These are phyloP conservation scores for Rosalia funebris DNA, from an alignment of 2,888 invertebrate species.

Conservation along the genomic window DNA sequence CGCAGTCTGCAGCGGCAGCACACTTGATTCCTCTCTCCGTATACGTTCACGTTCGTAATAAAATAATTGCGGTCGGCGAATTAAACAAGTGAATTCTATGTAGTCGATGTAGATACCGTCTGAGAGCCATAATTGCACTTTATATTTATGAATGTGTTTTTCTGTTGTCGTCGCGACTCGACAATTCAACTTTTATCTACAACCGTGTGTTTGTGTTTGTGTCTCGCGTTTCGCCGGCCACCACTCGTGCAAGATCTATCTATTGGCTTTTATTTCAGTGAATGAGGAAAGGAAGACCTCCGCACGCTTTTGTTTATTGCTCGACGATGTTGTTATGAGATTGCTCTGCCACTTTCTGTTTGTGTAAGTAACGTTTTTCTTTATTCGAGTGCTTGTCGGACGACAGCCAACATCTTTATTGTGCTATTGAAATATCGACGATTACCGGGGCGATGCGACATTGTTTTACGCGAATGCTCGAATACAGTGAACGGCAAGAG, in stretches of 20 bases:
- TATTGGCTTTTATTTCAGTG: conserved; percentile 29
- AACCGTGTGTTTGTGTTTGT: conserved; percentile 24
- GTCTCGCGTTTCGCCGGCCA: not conserved
- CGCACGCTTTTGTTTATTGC: conserved; percentile 21
- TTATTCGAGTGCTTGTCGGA: not conserved
- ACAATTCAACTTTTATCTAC: conserved; percentile 10
- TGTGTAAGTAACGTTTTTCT: conserved; percentile 25
- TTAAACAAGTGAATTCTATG: conserved; percentile 38
- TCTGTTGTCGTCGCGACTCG: conserved; percentile 19
- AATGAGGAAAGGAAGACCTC: conserved; percentile 26
- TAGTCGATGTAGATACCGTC: conserved; percentile 26
- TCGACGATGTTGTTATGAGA: conserved; percentile 27
- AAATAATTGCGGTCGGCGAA: conserved; percentile 26
- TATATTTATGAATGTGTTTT: conserved; percentile 39
- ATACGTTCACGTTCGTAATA: conserved; percentile 25
- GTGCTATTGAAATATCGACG: too few relatives aligned
- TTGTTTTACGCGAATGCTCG: too few relatives aligned
- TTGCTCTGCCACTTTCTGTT: conserved; percentile 17
- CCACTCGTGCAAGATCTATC: not conserved
- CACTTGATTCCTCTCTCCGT: conserved; percentile 23
- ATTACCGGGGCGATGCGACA: too few relatives aligned
- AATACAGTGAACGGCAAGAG: too few relatives aligned
- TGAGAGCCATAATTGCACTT: conserved; percentile 30
- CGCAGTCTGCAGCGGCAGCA: conserved; percentile 29
- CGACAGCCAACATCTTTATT: not conserved